Evolutionary conservation across 2,888 invertebrate species (phyloP).

Genomic region (Habrosyne pyritoides): DNA sequence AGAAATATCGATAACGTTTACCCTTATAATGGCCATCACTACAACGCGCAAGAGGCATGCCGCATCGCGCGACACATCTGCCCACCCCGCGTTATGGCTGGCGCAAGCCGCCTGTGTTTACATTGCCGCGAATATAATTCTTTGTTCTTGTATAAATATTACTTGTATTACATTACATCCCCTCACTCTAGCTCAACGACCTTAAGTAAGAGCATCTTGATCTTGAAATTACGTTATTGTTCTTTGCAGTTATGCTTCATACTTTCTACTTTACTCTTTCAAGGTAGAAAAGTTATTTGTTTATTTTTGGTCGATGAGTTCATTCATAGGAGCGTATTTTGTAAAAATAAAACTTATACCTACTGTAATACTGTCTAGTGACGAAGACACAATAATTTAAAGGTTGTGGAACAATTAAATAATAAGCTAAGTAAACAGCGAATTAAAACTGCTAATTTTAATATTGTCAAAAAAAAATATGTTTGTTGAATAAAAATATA

Average conservation of each 20-base stretch:
- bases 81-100: slow-evolving; percentile 33
- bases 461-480: too few species aligned
- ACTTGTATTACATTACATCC: slow-evolving; percentile 36
- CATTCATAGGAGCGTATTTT: too few species aligned
- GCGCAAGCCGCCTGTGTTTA: slow-evolving; percentile 37
- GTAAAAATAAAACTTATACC: too few species aligned
- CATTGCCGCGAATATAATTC: slow-evolving; percentile 55
- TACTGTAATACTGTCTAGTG: too few species aligned
- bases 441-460: too few species aligned
- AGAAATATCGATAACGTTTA: slow-evolving; percentile 3
- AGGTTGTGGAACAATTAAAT: too few species aligned
- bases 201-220: slow-evolving; percentile 7
- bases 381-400: too few species aligned
- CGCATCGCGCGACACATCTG: slow-evolving; percentile 49
- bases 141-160: slow-evolving; percentile 51
- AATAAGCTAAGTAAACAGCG: too few species aligned
- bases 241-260: not conserved
- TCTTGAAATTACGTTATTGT: not conserved
- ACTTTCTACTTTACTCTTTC: not conserved
- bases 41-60: slow-evolving; percentile 17
- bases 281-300: not conserved
- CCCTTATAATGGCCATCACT: slow-evolving; percentile 28
- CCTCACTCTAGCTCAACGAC: slow-evolving; percentile 13
- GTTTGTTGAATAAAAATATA: too few species aligned
- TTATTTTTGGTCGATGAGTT: not conserved